Evolutionary conservation across 2,888 invertebrate genomes (phyloP), one percentile per base, ranked within the genome.

Genomic region (Coleophora flavipennella): DNA sequence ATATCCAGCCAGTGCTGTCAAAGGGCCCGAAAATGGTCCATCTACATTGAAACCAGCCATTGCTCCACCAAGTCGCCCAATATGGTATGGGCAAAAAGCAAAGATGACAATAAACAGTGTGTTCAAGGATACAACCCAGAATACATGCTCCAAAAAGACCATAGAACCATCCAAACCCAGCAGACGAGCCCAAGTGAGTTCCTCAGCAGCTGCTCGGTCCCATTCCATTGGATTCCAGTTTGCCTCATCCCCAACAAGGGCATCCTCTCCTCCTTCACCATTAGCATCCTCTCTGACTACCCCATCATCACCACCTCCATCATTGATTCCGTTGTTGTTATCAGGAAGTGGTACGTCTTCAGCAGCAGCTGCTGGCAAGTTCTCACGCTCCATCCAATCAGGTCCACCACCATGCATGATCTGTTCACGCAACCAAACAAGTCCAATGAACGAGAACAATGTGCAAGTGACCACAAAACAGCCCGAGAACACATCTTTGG

Each of bases 171-270:
- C 99, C 8, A 99, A 78, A 0, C 99, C 99, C 1, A 99, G 86
- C 6, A 99, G 84, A 49, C 97, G 89, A 67, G 99, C 99, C 99
- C 99, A 99, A 0, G 99, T 99, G 20, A 99, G 81, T 70, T 99
- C 99, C 64, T 98, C 99, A 9, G 95, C 96, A 0, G 97, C 97
- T 0, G 97, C 97, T 47, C 97, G 87, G 66, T 99, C 98, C 97
- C 97, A 99, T 64, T 98, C 98, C 89, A 98, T 96, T 0, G 97
- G 97, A 75, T 98, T 98, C 97, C 98, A 98, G 62, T 97, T 97
- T 44, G 90, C 93, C 58, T 93, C 93, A 61, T 93, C 92, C 3
- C 90, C 90, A 27, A 86, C 89, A 50, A 89, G 67, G 20, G 87
- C 78, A 54, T 89, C 86, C 58, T 85, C 87, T 13, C 54, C 71